Base-by-base conservation (phyloP, 1,140 invertebrate species). In the Scaptomyza pallida region DNA sequence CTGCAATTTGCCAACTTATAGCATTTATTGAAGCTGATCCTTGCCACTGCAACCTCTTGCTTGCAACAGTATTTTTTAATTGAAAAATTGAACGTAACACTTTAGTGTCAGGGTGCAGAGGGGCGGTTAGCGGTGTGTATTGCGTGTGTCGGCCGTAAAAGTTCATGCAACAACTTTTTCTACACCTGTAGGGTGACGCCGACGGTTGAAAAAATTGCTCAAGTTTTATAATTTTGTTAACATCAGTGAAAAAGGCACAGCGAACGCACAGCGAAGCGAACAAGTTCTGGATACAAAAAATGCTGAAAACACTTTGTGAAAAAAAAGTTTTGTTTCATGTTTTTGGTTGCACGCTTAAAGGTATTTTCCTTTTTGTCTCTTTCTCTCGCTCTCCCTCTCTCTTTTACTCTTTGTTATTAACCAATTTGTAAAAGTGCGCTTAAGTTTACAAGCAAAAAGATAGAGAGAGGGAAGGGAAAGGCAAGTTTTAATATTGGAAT, bases 171-270 rank as follows among this genome's bases (percentile, higher is more conserved):
- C 62, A 85, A 85, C 68, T 86, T 85, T 30, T 72, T 86, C n/a
- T 83, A 76, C 81, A 85, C 81, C 80, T 86, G 64, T 76, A 73
- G 1, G 1, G 73, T 86, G 73, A 60, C 45, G 70, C 54, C 41
- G 13, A 9, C 13, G 45, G 10, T 19, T 45, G 43, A 59, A 72
- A 55, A 81, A 86, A 81, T 81, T 65, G 57, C 59, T 19, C 70
- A 85, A 85, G 72, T 85, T 85, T 85, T 88, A 81, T 78, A 86
- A 81, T 77, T 81, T 86, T 81, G 82, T 85, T 85, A 85, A 86
- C 80, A 85, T 70, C 52, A 54, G 48, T 62, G 48, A 65, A 78
- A 50, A 68, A 75, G 35, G 51, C n/a, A n/a, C n/a, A n/a, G n/a
- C 35, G 50, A 71, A 57, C 43, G 56, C 26, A 67, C 54, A 21